Conservation (phyloP, 2,888 invertebrate species). For the Eremobia ochroleuca region DNA sequence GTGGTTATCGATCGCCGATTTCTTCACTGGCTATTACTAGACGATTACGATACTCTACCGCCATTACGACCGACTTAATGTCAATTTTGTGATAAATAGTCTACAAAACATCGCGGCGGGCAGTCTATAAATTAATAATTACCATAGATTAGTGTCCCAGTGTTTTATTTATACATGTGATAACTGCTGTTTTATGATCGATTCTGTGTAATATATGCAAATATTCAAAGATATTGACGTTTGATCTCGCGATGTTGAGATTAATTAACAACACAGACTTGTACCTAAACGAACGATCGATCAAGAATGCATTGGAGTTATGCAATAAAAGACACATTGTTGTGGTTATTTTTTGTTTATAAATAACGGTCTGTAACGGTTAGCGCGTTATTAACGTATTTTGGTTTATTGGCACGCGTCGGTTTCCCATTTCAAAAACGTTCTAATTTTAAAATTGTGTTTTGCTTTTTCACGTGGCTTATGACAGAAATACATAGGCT, state of each 20-base stretch:
- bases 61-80: conserved; percentile 59
- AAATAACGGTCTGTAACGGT: conserved; percentile 64
- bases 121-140: conserved; percentile 65
- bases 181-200: conserved; percentile 55
- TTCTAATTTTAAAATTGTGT: conserved; percentile 74
- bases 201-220: conserved; percentile 45
- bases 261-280: conserved; percentile 55
- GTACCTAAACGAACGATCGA: conserved; percentile 26
- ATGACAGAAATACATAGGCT: conserved; percentile 64
- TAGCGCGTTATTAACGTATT: conserved; percentile 67
- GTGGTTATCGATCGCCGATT: conserved; percentile 66
- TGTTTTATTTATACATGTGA: conserved; percentile 48
- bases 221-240: conserved; percentile 36
- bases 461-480: conserved; percentile 66
- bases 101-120: conserved; percentile 50
- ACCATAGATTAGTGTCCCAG: conserved; percentile 53
- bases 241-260: conserved; percentile 40
- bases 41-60: conserved; percentile 63
- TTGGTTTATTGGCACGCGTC: conserved; percentile 77
- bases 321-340: conserved; percentile 63
- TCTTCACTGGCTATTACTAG: conserved; percentile 64
- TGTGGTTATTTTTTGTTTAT: conserved; percentile 62
- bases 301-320: conserved; percentile 52
- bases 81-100: conserved; percentile 63
- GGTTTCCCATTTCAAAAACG: conserved; percentile 73